phyloP scores from a whole-genome alignment of 2,113 vertebrate species.

The Catharus bicknelli region DNA sequence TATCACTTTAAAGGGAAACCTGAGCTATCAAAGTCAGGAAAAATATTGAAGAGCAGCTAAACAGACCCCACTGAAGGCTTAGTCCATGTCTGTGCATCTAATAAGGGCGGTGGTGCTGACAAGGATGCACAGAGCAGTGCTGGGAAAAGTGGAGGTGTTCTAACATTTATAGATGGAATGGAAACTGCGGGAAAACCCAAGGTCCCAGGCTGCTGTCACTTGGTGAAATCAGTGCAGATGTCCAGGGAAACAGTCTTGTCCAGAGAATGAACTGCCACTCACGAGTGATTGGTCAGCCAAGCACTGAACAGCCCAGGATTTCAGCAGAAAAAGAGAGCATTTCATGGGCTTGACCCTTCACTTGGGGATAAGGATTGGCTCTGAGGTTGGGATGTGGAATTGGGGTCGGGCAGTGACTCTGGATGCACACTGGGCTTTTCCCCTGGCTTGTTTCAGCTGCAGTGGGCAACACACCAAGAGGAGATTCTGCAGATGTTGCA shows the following conservation, averaged over 20 bases:
- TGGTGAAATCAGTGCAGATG: neutral
- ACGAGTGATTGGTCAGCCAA: neutral
- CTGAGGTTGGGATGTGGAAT: neutral
- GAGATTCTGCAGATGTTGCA: neutral
- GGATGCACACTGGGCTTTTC: neutral
- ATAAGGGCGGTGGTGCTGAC: neutral
- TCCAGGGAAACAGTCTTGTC: neutral
- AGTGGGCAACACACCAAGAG: neutral
- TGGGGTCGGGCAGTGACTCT: accelerated
- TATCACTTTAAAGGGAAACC: neutral
- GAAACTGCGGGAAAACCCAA: neutral
- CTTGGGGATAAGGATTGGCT: neutral
- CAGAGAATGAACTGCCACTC: neutral
- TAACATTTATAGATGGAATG: neutral
- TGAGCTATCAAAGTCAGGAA: neutral
- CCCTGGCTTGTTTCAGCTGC: neutral
- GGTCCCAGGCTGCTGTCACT: neutral
- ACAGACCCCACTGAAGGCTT: neutral
- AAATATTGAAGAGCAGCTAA: neutral
- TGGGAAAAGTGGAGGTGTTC: neutral
- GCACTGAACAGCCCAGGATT: neutral
- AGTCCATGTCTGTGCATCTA: accelerated
- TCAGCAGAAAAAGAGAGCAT: neutral
- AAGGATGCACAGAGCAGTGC: neutral
- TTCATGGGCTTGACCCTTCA: neutral